Evolutionary conservation across 2,888 invertebrate species (phyloP).

Genomic region (Galeopsomyia nigrocyanea): DNA sequence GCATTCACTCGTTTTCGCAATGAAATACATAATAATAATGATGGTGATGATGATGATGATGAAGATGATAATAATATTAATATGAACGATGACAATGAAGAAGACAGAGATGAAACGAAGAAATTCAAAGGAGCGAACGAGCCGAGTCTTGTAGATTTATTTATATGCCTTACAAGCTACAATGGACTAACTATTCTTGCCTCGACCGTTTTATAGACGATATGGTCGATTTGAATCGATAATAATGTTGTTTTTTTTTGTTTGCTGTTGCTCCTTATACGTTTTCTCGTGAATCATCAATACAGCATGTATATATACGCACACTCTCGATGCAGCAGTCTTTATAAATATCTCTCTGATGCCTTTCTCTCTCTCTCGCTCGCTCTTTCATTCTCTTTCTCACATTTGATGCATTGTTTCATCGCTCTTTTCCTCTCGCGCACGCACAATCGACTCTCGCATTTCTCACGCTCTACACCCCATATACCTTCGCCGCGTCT

Average conservation of each 20-base stretch:
- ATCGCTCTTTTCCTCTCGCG: background rate
- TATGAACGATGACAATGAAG: constrained; percentile 17
- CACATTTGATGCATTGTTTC: constrained; percentile 10
- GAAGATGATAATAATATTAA: constrained; percentile 27
- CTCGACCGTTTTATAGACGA: constrained; percentile 38
- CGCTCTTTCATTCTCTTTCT: constrained; percentile 24
- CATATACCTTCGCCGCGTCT: constrained; percentile 4
- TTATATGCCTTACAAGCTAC: constrained; percentile 38
- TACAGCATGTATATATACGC: background rate
- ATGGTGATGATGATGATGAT: constrained; percentile 16
- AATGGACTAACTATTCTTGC: constrained; percentile 47
- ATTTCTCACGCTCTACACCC: background rate
- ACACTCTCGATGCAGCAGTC: constrained; percentile 60
- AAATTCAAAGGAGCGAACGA: constrained; percentile 42
- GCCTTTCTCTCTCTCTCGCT: constrained; percentile 38
- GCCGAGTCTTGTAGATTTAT: constrained; percentile 43
- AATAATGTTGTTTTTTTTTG: constrained; percentile 2
- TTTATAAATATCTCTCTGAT: constrained; percentile 65
- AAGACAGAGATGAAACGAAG: constrained; percentile 9
- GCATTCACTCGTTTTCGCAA: background rate
- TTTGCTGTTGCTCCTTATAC: constrained; percentile 5
- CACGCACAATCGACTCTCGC: background rate
- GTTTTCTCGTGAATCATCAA: background rate
- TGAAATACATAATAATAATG: constrained; percentile 4
- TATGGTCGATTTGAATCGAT: constrained; percentile 41